Conservation (phyloP, 2,888 invertebrate genomes). For the Cancer borealis region DNA sequence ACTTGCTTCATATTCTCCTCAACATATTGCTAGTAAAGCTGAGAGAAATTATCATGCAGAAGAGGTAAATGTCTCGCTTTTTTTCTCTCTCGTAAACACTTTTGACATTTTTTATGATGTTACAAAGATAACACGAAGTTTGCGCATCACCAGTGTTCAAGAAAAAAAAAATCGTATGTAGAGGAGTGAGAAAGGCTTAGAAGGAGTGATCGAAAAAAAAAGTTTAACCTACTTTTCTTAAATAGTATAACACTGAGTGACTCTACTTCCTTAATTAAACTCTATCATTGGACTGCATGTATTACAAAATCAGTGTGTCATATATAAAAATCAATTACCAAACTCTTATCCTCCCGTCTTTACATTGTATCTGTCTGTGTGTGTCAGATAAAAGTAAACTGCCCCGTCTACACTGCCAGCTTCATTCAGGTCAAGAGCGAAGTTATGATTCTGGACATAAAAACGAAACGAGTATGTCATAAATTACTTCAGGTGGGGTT, state of each 20-base stretch:
- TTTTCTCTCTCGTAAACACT: background rate
- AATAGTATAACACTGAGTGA: background rate
- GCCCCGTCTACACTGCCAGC: background rate
- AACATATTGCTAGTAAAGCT: background rate
- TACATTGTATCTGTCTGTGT: background rate
- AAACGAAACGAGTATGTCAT: background rate
- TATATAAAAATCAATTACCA: background rate
- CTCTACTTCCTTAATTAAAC: background rate
- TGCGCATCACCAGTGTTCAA: background rate
- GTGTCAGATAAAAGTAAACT: background rate
- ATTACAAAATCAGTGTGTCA: background rate
- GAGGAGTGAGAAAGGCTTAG: background rate
- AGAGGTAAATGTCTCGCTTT: background rate
- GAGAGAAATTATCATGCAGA: background rate
- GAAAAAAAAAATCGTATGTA: background rate
- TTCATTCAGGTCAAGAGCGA: background rate
- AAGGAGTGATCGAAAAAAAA: background rate
- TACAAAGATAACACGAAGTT: background rate
- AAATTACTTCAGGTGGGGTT: background rate
- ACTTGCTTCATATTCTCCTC: background rate
- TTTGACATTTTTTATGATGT: background rate
- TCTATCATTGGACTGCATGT: background rate
- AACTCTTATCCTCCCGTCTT: background rate
- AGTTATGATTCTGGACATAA: background rate
- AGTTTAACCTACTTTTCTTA: background rate